Evolutionary conservation across 2,797 vertebrate species (phyloP).

Genomic region (Crenuchus spilurus): DNA sequence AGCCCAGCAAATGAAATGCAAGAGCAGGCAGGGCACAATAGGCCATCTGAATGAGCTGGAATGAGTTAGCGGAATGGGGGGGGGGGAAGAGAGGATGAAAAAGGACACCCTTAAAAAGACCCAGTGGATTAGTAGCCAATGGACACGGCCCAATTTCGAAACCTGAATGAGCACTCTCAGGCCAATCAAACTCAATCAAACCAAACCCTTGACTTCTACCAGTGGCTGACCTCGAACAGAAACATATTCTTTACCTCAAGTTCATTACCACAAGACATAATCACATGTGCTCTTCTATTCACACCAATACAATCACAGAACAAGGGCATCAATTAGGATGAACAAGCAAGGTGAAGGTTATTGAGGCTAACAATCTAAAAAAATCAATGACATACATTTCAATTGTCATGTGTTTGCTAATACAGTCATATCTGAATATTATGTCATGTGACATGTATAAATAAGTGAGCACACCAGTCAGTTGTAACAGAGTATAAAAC

Average conservation of each 20-base stretch:
- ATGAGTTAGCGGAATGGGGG: slow-evolving; percentile 65
- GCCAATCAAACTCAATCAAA: slow-evolving; percentile 64
- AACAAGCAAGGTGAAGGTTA: background rate
- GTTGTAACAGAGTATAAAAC: no score
- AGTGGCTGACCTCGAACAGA: slow-evolving; percentile 44
- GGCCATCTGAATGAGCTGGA: slow-evolving; percentile 70
- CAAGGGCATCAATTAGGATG: background rate
- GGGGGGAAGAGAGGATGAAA: slow-evolving; percentile 57
- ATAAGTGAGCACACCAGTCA: no score
- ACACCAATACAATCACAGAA: slow-evolving; percentile 1
- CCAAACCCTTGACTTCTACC: slow-evolving; percentile 63
- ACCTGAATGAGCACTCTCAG: slow-evolving; percentile 69
- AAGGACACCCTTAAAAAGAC: slow-evolving; percentile 59
- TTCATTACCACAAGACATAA: slow-evolving; percentile 64
- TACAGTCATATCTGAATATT: no score
- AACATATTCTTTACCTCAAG: slow-evolving; percentile 54
- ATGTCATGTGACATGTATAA: no score
- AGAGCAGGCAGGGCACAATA: slow-evolving; percentile 68
- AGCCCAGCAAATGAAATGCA: slow-evolving; percentile 73
- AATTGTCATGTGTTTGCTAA: no score
- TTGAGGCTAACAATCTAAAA: background rate
- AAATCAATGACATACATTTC: background rate
- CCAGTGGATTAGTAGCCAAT: slow-evolving; percentile 49
- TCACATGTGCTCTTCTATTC: slow-evolving; percentile 2
- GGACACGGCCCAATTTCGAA: slow-evolving; percentile 61